A percentile compares a stretch with the other conserved stretches of the same genome.
Evolutionary conservation across 2,113 vertebrate species (phyloP).

Genomic region (Sapayoa aenigma): DNA sequence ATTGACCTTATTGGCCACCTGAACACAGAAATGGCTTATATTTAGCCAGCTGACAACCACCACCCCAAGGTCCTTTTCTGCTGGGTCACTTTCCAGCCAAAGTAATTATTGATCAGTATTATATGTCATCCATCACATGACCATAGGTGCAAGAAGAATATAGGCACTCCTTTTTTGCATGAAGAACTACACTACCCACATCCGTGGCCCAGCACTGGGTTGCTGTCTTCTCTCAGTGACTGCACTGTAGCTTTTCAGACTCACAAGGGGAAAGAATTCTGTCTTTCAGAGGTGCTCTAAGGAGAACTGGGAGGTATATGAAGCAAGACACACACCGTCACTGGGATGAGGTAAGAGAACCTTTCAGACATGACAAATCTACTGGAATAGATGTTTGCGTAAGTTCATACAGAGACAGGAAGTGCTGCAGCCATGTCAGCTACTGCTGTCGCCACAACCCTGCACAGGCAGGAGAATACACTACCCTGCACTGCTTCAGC

Average conservation of each 20-base stretch:
- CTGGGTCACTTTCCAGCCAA: neutral
- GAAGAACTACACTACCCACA: neutral
- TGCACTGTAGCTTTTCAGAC: neutral
- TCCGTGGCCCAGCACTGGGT: neutral
- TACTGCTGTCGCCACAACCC: rapidly evolving
- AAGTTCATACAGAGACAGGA: neutral
- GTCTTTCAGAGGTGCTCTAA: neutral
- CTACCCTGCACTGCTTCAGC: neutral
- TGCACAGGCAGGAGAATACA: neutral
- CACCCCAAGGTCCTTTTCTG: neutral
- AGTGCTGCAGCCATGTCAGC: rapidly evolving
- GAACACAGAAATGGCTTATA: neutral
- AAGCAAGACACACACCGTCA: neutral
- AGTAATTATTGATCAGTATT: neutral
- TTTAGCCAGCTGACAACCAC: neutral
- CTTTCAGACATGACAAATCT: neutral
- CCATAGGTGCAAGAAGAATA: neutral
- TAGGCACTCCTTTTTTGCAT: neutral
- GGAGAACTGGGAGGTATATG: neutral
- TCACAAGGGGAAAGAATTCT: neutral
- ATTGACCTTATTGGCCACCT: neutral
- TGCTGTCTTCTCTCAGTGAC: neutral
- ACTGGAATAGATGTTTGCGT: neutral
- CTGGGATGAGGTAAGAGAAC: neutral
- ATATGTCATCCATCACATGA: neutral